These are phyloP conservation scores for Marasmarcha lunaedactyla DNA, from an alignment of 2,888 invertebrate species.

Conservation along the genomic window DNA sequence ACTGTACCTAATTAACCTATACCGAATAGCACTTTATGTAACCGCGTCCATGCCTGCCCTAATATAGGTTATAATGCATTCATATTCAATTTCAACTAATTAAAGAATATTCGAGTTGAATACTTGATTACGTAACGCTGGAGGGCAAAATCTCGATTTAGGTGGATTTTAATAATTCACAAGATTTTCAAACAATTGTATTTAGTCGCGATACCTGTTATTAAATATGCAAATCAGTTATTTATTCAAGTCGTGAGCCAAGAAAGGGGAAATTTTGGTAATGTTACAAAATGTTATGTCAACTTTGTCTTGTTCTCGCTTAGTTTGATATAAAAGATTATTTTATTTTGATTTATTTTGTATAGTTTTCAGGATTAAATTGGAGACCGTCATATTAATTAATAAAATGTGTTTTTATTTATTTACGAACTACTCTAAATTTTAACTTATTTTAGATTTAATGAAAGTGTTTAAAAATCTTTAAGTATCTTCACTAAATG, in stretches of 20 bases:
- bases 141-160: slow-evolving; percentile 36
- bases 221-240: slow-evolving; percentile 66
- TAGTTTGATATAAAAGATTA: too few relatives aligned
- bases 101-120: slow-evolving; percentile 49
- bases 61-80: too few relatives aligned
- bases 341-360: too few relatives aligned
- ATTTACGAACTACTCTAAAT: too few relatives aligned
- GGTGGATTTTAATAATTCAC: slow-evolving; percentile 12
- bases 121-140: slow-evolving; percentile 43
- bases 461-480: too few relatives aligned
- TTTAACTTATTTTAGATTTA: too few relatives aligned
- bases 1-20: too few relatives aligned
- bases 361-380: too few relatives aligned
- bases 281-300: slow-evolving; percentile 16
- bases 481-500: too few relatives aligned
- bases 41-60: background rate
- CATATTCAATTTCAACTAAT: slow-evolving; percentile 21
- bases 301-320: slow-evolving; percentile 16
- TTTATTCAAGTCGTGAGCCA: slow-evolving; percentile 46
- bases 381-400: too few relatives aligned
- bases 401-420: too few relatives aligned
- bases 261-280: slow-evolving; percentile 30
- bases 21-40: background rate
- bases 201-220: slow-evolving; percentile 47
- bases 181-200: slow-evolving; percentile 45